Evolutionary conservation across 2,113 vertebrate genomes (phyloP).

Genomic region (Ophiodon elongatus): DNA sequence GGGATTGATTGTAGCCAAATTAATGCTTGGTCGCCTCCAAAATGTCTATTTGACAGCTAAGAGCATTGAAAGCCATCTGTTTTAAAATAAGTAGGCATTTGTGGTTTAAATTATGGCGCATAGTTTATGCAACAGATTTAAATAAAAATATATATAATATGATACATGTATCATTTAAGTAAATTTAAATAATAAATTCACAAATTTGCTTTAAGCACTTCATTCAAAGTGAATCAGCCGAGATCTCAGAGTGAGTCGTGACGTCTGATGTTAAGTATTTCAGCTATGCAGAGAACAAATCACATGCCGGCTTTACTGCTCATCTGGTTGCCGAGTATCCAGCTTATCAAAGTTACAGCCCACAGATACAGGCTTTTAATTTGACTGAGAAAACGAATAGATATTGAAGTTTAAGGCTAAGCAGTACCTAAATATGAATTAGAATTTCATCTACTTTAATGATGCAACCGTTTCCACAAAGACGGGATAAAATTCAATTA

Average conservation of each 20-base stretch:
- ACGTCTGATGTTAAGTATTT: neutral
- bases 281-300: neutral
- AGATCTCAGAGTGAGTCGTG: neutral
- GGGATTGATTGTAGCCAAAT: neutral
- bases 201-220: neutral
- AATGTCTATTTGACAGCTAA: neutral
- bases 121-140: no score
- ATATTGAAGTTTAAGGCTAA: neutral
- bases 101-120: neutral
- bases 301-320: neutral
- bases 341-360: neutral
- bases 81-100: neutral
- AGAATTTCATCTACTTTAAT: neutral
- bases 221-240: neutral
- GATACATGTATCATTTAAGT: neutral
- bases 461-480: neutral
- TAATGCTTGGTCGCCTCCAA: neutral
- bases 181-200: no score
- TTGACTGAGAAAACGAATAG: neutral
- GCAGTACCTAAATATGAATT: neutral
- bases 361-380: neutral
- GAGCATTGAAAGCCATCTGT: neutral
- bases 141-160: no score
- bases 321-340: neutral
- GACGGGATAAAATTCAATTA: neutral